These are phyloP conservation scores for Andrena cerasifolii DNA, from an alignment of 1,140 invertebrate genomes.

Conservation along the genomic window DNA sequence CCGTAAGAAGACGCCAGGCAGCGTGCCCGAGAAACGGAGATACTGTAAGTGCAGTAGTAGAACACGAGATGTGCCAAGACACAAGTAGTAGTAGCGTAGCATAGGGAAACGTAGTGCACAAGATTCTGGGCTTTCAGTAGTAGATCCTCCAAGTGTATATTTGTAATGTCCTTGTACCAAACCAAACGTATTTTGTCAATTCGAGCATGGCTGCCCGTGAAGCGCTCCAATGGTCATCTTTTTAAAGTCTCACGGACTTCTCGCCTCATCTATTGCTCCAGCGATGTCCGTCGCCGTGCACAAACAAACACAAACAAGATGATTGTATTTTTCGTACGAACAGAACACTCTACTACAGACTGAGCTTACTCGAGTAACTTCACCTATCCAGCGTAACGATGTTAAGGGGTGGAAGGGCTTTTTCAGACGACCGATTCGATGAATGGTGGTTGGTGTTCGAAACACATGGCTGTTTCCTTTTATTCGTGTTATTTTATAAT, in stretches of 20 bases:
- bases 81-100: slow-evolving; percentile 38
- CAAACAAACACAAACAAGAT: not conserved
- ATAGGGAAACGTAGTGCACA: slow-evolving; percentile 6
- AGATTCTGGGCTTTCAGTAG: slow-evolving; percentile 15
- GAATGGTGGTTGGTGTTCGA: too few species aligned
- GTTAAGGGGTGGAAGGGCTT: too few species aligned
- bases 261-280: slow-evolving; percentile 52
- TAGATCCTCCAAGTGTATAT: slow-evolving; percentile 9
- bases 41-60: slow-evolving; percentile 26
- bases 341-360: slow-evolving; percentile 46
- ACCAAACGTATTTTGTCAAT: slow-evolving; percentile 46
- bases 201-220: slow-evolving; percentile 36
- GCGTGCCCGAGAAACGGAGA: slow-evolving; percentile 8
- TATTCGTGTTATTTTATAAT: too few species aligned
- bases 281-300: slow-evolving; percentile 41
- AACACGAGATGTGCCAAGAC: slow-evolving; percentile 58
- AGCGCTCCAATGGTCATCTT: slow-evolving; percentile 3
- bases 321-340: slow-evolving; percentile 58
- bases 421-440: too few species aligned
- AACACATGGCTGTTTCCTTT: too few species aligned
- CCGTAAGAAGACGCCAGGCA: not conserved
- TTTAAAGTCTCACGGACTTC: slow-evolving; percentile 3
- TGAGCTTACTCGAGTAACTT: slow-evolving; percentile 52
- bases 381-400: not conserved
- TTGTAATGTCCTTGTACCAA: slow-evolving; percentile 39